phyloP scores from a whole-genome alignment of 2,113 vertebrate genomes.

The Zosterops lateralis region DNA sequence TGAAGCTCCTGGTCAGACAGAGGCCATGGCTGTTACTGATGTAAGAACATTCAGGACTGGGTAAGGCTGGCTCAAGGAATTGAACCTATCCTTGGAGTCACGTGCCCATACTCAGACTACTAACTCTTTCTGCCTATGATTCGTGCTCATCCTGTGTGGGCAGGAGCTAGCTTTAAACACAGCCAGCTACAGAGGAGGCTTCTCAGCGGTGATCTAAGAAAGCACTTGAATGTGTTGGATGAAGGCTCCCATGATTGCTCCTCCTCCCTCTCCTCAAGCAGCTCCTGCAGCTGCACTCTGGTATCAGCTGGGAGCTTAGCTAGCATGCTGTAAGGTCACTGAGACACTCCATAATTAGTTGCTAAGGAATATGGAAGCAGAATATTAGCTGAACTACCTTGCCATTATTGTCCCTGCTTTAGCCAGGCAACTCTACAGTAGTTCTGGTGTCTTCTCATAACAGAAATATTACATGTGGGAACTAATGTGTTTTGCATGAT shows the following conservation, averaged over 20 bases:
- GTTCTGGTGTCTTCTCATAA: not conserved
- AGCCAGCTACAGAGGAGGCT: not conserved
- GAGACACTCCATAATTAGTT: not conserved
- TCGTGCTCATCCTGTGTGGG: not conserved
- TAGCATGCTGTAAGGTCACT: not conserved
- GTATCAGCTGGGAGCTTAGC: not conserved
- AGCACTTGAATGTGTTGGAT: not conserved
- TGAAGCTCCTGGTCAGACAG: not conserved
- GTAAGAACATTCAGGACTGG: not conserved
- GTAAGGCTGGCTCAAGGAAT: not conserved
- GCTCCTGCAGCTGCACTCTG: not conserved
- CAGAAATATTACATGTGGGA: not conserved
- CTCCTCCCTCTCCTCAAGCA: not conserved
- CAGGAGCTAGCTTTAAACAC: not conserved
- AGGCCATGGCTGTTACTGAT: not conserved
- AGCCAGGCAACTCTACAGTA: conserved; percentile 13
- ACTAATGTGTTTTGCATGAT: not conserved
- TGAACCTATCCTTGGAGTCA: not conserved
- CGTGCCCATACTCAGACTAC: not conserved
- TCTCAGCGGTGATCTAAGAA: not conserved
- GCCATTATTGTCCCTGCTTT: not conserved
- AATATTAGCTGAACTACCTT: conserved; percentile 12
- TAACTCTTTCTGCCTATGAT: not conserved
- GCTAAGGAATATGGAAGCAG: conserved; percentile 35
- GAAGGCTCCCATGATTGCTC: not conserved